Conservation (phyloP, 2,797 vertebrate species). For the Fratercula arctica region DNA sequence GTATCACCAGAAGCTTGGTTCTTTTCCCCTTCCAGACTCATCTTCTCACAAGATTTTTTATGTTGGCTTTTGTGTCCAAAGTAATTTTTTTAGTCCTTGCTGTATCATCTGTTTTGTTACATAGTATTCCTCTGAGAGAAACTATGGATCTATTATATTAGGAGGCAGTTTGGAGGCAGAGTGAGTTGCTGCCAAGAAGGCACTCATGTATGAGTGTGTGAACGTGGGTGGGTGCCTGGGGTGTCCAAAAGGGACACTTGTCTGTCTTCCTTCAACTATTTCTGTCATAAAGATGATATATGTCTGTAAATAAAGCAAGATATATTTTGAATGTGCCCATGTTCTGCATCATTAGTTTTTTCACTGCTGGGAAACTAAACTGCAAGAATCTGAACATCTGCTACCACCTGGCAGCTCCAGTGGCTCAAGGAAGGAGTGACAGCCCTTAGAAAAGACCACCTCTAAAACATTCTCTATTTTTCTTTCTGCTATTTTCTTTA, state of each 20-base stretch:
- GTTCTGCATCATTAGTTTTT: conserved; percentile 36
- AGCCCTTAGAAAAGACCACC: not conserved
- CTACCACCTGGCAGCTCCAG: not conserved
- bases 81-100: not conserved
- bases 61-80: not conserved
- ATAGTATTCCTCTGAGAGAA: not conserved
- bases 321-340: not conserved
- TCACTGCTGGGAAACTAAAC: not conserved
- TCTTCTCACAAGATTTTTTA: not conserved
- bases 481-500: not conserved
- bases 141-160: not conserved
- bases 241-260: not conserved
- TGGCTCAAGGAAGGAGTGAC: not conserved
- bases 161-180: not conserved
- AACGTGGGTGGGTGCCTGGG: not conserved
- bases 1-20: not conserved
- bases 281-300: not conserved
- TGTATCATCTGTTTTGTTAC: not conserved
- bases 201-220: not conserved
- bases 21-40: not conserved
- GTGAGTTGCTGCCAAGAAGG: not conserved
- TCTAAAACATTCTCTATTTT: not conserved
- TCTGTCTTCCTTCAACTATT: not conserved
- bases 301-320: conserved; percentile 11
- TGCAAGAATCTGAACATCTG: not conserved